Conservation (phyloP, 2,888 invertebrate genomes). For the Bhutanitis thaidina region DNA sequence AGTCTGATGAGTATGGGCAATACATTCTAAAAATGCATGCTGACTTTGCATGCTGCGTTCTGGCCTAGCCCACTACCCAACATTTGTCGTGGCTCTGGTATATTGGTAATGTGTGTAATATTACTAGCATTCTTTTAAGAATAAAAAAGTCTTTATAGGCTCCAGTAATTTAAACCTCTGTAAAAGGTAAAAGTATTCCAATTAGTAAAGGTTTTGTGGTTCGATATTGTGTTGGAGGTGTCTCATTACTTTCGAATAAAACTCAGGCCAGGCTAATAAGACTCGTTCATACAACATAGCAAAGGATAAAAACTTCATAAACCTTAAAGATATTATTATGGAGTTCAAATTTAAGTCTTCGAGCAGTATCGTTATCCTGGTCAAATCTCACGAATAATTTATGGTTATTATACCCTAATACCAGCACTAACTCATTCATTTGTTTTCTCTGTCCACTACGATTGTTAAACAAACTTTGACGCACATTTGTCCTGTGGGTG, state of each 20-base stretch:
- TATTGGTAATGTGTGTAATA: no score
- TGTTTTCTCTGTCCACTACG: conserved; percentile 52
- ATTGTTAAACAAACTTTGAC: conserved; percentile 62
- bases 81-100: no score
- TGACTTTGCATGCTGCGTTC: no score
- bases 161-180: no score
- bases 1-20: no score
- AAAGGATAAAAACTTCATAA: background rate
- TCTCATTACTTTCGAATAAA: conserved; percentile 43
- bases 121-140: no score
- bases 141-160: no score
- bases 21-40: no score
- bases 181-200: no score
- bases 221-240: conserved; percentile 43
- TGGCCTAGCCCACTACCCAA: no score
- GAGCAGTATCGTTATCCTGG: conserved; percentile 7
- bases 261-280: conserved; percentile 32
- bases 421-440: conserved; percentile 49
- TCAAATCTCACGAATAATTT: conserved; percentile 38
- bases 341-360: conserved; percentile 4
- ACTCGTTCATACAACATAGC: conserved; percentile 28
- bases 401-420: conserved; percentile 54
- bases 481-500: conserved; percentile 48
- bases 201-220: conserved; percentile 20
- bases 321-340: background rate